phyloP scores from a whole-genome alignment of 2,113 vertebrate genomes.

The Eurystomus gularis region DNA sequence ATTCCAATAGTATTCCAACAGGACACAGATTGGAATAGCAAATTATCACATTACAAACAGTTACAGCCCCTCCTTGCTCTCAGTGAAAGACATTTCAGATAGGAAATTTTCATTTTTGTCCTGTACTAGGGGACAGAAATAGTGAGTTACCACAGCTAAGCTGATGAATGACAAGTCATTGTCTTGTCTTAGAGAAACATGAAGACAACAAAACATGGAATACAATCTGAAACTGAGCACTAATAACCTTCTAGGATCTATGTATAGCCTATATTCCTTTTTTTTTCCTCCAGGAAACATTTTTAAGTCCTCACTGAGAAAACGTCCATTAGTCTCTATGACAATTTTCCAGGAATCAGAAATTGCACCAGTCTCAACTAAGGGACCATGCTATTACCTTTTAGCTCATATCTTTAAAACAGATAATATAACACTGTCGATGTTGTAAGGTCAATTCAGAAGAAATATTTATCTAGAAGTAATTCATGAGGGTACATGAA shows the following conservation, averaged over 20 bases:
- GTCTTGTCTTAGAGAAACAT: not conserved
- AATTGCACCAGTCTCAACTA: not conserved
- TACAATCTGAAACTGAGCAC: not conserved
- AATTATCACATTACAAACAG: not conserved
- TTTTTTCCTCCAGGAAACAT: not conserved
- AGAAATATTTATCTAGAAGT: not conserved
- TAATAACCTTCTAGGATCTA: not conserved
- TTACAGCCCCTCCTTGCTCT: not conserved
- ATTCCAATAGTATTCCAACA: not conserved
- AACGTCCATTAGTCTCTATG: not conserved
- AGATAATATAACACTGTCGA: not conserved
- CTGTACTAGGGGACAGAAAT: not conserved
- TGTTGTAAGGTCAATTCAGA: not conserved
- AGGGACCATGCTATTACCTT: not conserved
- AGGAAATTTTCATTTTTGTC: not conserved
- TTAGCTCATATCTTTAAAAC: not conserved
- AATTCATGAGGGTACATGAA: not conserved
- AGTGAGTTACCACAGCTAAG: not conserved
- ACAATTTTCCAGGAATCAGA: not conserved
- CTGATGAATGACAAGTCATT: not conserved
- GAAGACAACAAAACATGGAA: not conserved
- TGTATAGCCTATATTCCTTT: not conserved
- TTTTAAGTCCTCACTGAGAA: not conserved
- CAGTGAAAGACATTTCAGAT: not conserved
- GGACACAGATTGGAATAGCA: accelerated